Conservation (phyloP, 2,797 vertebrate genomes). For the Macrochelys suwanniensis region DNA sequence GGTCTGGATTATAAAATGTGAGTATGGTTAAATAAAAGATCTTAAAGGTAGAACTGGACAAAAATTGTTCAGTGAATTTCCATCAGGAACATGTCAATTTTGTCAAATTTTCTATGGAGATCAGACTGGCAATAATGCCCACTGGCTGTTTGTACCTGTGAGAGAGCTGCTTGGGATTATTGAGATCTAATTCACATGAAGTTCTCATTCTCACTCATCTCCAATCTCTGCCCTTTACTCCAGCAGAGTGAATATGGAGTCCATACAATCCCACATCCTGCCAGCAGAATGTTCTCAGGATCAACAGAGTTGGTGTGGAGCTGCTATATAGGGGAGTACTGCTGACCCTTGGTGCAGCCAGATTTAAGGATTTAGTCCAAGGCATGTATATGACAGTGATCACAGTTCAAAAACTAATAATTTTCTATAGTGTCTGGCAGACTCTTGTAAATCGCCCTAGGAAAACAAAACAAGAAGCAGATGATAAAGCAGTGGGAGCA, state of each 20-base stretch:
- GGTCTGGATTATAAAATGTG: not conserved
- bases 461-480: constrained; percentile 20
- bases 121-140: not conserved
- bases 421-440: not conserved
- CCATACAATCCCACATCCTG: not conserved
- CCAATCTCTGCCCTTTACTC: not conserved
- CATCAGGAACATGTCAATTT: not conserved
- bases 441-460: not conserved
- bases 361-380: not conserved
- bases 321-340: not conserved
- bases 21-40: not conserved
- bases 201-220: not conserved
- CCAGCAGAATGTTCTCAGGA: not conserved
- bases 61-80: not conserved
- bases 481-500: constrained; percentile 46
- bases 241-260: not conserved
- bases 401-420: not conserved
- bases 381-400: not conserved
- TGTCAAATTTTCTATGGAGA: not conserved
- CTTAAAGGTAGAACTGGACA: not conserved
- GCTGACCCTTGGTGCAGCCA: not conserved
- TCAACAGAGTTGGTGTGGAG: not conserved
- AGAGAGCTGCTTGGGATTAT: not conserved
- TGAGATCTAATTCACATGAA: not conserved
- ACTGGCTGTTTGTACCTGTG: not conserved